Evolutionary conservation across 2,888 invertebrate species (phyloP), one percentile per base, ranked within the genome.

Genomic region (Papilio protenor): DNA sequence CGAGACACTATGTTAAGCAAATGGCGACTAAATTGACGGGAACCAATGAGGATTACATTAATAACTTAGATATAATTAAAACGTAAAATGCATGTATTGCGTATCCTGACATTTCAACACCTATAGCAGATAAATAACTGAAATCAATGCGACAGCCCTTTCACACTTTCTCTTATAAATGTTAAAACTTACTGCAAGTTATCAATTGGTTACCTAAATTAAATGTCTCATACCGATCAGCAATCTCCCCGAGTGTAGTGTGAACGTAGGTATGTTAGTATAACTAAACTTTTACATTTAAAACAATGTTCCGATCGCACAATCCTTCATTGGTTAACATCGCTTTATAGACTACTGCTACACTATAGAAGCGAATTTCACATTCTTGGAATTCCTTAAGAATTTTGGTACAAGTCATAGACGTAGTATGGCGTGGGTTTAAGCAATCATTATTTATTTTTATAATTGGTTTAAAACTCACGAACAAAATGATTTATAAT

Each of bases 331-430:
- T 88, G 88, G 89, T 86, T 87, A 88, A 87, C 88, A 86, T 85
- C 85, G 91, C 92, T 93, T 92, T 92, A 89, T 89, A 91, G 89
- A 88, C 89, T 88, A 87, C 87, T 85, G 89, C 91, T 92, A 92
- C 91, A 88, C 92, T 90, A 88, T 90, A 91, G 89, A 92, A 91
- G 92, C 88, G 90, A 91, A 92, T 93, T 92, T 93, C 89, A 92
- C 93, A 90, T 94, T 92, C 94, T 86, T 84, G 33, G 83, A 89
- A 92, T 93, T 87, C 90, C 87, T 83, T 81, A 21, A 1, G 27
- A n/a, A 6, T 49, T 57, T 23, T 84, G 88, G 87, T 79, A 2
- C 74, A 87, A 88, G 83, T 61, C 27, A 84, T 2, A n/a, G 61
- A 59, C 21, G 12, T 59, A 21, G 1, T 11, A 23, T 59, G 57